phyloP scores from a whole-genome alignment of 2,113 vertebrate species.

The Onychostoma macrolepis region DNA sequence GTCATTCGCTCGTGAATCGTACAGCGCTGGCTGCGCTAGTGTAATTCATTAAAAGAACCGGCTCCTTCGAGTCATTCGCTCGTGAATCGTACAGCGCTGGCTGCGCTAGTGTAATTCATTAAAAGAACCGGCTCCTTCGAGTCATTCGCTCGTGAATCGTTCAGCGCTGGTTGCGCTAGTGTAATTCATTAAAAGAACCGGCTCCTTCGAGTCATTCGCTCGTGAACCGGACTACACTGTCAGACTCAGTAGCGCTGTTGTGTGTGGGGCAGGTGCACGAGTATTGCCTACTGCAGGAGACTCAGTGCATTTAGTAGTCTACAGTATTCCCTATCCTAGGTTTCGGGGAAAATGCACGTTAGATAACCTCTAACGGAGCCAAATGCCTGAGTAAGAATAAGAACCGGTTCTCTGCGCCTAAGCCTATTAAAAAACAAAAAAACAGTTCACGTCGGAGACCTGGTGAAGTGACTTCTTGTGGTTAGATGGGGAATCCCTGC shows the following conservation, averaged over 20 bases:
- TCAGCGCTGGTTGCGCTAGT: not conserved
- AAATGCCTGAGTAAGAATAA: not conserved
- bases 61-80: not conserved
- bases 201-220: not conserved
- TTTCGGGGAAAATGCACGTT: not conserved
- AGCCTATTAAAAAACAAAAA: not conserved
- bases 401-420: not conserved
- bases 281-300: not conserved
- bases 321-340: not conserved
- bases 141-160: not conserved
- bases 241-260: not conserved
- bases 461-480: not conserved
- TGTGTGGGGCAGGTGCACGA: not conserved
- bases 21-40: no score
- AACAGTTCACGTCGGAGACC: not conserved
- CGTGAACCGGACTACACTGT: no score
- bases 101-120: no score
- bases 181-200: not conserved
- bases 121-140: no score
- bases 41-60: not conserved
- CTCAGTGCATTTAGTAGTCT: not conserved
- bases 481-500: not conserved
- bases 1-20: no score
- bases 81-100: no score
- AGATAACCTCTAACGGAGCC: not conserved